These are phyloP conservation scores for Caenorhabditis parvicauda DNA, from an alignment of 2,888 invertebrate species.

Conservation along the genomic window DNA sequence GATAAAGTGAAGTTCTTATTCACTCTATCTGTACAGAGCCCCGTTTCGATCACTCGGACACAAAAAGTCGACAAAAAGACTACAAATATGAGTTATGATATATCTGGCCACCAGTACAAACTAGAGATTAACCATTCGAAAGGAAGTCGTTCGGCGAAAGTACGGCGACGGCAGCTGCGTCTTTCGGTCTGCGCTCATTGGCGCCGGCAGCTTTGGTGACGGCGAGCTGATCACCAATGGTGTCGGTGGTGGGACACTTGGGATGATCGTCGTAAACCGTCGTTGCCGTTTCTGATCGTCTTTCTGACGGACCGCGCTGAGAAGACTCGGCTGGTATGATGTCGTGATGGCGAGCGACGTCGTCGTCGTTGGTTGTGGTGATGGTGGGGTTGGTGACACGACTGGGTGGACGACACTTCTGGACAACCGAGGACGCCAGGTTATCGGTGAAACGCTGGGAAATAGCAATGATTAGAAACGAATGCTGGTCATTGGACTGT, in stretches of 20 bases:
- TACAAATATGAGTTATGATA: no score
- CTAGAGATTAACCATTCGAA: slow-evolving; percentile 52
- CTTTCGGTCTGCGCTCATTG: neutral
- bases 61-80: no score
- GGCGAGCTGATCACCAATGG: neutral
- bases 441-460: no score
- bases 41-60: no score
- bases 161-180: slow-evolving; percentile 30
- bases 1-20: no score
- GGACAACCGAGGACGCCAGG: no score
- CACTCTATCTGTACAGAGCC: no score
- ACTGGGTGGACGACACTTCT: no score
- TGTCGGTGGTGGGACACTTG: neutral
- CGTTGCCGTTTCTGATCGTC: slow-evolving; percentile 6
- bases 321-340: no score
- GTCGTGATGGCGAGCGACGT: slow-evolving; percentile 9
- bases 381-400: neutral
- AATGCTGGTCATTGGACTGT: no score
- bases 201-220: neutral
- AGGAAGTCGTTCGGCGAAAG: slow-evolving; percentile 36
- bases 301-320: neutral
- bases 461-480: no score
- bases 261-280: neutral
- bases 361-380: slow-evolving; percentile 21
- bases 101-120: no score